A percentile compares a stretch with the other conserved stretches of the same genome.
Conservation (phyloP, 2,113 vertebrate species). For the Micronycteris hirsuta region DNA sequence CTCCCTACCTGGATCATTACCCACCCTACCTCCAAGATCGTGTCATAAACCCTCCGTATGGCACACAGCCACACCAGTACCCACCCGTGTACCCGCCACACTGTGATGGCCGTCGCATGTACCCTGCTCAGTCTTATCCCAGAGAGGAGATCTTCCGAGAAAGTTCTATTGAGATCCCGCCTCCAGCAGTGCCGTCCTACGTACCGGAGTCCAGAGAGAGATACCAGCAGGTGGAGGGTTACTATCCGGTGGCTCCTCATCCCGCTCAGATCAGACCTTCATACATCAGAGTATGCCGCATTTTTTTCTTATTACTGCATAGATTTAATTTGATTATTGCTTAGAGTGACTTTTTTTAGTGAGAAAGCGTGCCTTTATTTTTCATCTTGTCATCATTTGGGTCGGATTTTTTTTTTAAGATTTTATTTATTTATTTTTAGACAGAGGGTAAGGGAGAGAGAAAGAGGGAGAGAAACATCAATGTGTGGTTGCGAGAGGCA, state of each 20-base stretch:
- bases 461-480: too few relatives aligned
- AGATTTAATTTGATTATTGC: not conserved
- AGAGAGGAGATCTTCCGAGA: slow-evolving; percentile 91
- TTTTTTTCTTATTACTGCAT: slow-evolving; percentile 22
- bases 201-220: slow-evolving; percentile 89
- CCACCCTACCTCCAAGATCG: slow-evolving; percentile 90
- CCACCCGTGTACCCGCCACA: slow-evolving; percentile 89
- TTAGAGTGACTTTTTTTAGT: not conserved
- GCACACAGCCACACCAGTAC: slow-evolving; percentile 86
- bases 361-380: not conserved
- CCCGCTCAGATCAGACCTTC: slow-evolving; percentile 87
- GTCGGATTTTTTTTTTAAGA: not conserved
- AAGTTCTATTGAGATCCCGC: slow-evolving; percentile 91
- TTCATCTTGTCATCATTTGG: slow-evolving; percentile 3
- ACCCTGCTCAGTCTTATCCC: slow-evolving; percentile 85
- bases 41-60: slow-evolving; percentile 84
- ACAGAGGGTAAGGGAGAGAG: too few relatives aligned
- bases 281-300: slow-evolving; percentile 86
- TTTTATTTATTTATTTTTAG: too few relatives aligned
- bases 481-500: too few relatives aligned
- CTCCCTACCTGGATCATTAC: slow-evolving; percentile 92
- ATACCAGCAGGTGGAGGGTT: slow-evolving; percentile 87
- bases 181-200: slow-evolving; percentile 85
- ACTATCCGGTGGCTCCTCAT: slow-evolving; percentile 87
- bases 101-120: slow-evolving; percentile 88